These are phyloP conservation scores for Hydroisotoma schaefferi DNA, from an alignment of 2,888 invertebrate species.

Conservation along the genomic window DNA sequence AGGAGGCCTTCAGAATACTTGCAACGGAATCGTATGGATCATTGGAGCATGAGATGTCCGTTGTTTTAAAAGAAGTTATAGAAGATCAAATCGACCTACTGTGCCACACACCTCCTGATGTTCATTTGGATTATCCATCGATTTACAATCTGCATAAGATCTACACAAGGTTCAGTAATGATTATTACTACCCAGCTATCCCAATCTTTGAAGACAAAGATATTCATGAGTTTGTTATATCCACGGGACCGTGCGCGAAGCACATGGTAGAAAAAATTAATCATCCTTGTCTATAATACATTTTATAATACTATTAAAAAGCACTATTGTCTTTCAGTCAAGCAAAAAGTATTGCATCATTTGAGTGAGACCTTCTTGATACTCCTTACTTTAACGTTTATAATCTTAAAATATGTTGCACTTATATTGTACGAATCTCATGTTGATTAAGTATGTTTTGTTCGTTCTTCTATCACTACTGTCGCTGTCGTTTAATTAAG, in stretches of 20 bases:
- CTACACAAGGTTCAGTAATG: constrained; percentile 21
- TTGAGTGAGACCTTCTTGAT: too few relatives aligned
- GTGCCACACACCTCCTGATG: background rate
- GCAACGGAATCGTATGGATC: constrained; percentile 25
- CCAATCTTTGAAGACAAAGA: constrained; percentile 29
- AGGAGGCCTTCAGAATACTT: constrained; percentile 17
- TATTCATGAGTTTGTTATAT: constrained; percentile 16
- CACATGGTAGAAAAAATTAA: constrained; percentile 8
- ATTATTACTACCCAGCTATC: constrained; percentile 18
- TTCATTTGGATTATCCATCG: constrained; percentile 10
- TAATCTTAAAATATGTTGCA: too few relatives aligned
- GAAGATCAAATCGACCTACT: constrained; percentile 26
- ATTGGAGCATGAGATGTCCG: constrained; percentile 23
- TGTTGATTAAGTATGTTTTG: too few relatives aligned
- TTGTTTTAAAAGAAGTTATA: constrained; percentile 20
- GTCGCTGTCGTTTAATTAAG: too few relatives aligned
- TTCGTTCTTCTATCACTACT: too few relatives aligned
- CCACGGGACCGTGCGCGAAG: constrained; percentile 20
- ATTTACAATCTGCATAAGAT: constrained; percentile 25
- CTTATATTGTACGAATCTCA: too few relatives aligned
- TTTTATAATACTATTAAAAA: too few relatives aligned
- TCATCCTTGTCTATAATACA: too few relatives aligned
- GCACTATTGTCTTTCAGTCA: too few relatives aligned
- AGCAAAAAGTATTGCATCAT: too few relatives aligned
- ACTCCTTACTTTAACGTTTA: too few relatives aligned